phyloP scores from a whole-genome alignment of 1,140 invertebrate genomes.

The Holcopasites calliopsidis region DNA sequence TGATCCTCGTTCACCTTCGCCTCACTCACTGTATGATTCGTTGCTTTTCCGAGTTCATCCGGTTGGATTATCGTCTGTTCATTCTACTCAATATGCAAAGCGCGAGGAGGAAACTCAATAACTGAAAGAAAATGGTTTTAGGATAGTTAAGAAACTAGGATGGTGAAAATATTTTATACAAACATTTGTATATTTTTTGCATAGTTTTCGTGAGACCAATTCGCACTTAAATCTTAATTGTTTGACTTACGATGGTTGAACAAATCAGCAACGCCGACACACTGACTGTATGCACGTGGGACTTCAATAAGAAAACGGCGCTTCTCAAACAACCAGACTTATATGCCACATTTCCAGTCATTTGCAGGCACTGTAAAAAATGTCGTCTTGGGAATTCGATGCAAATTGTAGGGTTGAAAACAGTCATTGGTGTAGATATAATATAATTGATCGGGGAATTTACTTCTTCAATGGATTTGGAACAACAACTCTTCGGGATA shows the following conservation, averaged over 20 bases:
- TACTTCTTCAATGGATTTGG: constrained; percentile 45
- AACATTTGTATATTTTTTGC: too few species aligned
- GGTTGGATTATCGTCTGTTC: neutral
- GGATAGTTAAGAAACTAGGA: neutral
- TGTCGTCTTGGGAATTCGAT: neutral
- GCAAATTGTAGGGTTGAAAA: neutral
- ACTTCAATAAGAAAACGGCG: constrained; percentile 58
- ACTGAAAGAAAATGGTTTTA: constrained; percentile 30
- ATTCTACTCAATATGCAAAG: constrained; percentile 12
- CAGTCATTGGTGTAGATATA: too few species aligned
- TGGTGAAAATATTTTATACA: neutral
- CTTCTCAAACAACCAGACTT: constrained; percentile 61
- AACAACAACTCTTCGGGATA: constrained; percentile 67
- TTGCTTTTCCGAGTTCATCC: neutral
- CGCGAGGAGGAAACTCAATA: constrained; percentile 20
- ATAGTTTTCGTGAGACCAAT: neutral
- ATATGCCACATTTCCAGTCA: constrained; percentile 59
- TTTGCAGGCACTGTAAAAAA: constrained; percentile 59
- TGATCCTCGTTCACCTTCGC: constrained; percentile 36
- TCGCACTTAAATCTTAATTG: neutral
- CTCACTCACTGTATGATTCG: neutral
- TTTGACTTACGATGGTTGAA: constrained; percentile 51
- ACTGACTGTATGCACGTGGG: constrained; percentile 58
- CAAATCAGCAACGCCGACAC: constrained; percentile 54
- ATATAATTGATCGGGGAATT: neutral